Evolutionary conservation across 1,140 invertebrate species (phyloP), one percentile per base, ranked within the genome.

Genomic region (Papilio machaon): DNA sequence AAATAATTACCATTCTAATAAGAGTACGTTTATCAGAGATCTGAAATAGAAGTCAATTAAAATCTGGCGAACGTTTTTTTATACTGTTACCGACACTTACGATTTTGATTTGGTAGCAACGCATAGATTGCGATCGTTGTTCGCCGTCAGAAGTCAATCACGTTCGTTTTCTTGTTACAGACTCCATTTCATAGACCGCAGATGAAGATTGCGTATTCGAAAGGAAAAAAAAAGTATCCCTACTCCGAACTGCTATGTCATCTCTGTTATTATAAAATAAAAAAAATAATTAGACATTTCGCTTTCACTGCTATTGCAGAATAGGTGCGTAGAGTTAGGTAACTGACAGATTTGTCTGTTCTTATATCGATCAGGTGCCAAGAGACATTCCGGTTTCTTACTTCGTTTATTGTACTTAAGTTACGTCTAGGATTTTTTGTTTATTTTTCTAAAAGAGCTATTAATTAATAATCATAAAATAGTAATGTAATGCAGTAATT

Each of bases 271-370:
- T 88, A 89, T 86, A 91, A 88, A 89, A 92, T 85, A 85, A 86
- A 86, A 90, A 90, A 90, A 91, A 89, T 90, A 94, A 92, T 91
- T 91, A 93, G 84, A 91, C 86, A 88, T 89, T 92, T 93, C 90
- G 88, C 93, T 94, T 94, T 94, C 93, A 94, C 93, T 92, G 82
- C 67, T 83, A 85, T 86, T 82, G 78, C 85, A 86, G 83, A 85
- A 86, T 88, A 87, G 82, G 88, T 89, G 88, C 85, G 87, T 91
- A 88, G 87, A 88, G 88, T 93, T 90, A 91, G 89, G 84, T 93
- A 93, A 92, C 88, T 84, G 85, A 85, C 85, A 87, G 91, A 89
- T 82, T 80, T 85, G 89, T 88, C 90, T 83, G 81, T 84, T 91
- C 85, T 85, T 85, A 90, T 92, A 91, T 91, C 86, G 86, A 90